phyloP scores from a whole-genome alignment of 2,888 invertebrate genomes.

The Flexamia atlantica region DNA sequence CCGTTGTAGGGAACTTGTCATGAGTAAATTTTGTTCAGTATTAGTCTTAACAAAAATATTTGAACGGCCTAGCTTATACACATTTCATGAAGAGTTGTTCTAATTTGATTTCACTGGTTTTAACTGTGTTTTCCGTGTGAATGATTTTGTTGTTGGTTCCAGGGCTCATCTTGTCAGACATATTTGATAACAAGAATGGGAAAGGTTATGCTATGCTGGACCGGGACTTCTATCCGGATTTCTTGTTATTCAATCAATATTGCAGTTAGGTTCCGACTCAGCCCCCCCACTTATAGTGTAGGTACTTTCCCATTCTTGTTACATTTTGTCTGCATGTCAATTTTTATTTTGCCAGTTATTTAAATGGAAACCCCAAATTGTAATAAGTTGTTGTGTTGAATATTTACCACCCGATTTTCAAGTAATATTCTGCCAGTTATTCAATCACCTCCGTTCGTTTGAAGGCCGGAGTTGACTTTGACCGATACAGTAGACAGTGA shows the following conservation, averaged over 20 bases:
- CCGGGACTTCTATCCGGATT: constrained; percentile 61
- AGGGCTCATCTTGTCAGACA: constrained; percentile 63
- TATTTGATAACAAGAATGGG: constrained; percentile 64
- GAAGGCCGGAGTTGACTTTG: too few species aligned
- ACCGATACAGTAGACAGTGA: too few species aligned
- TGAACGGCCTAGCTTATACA: too few species aligned
- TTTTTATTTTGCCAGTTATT: constrained; percentile 24
- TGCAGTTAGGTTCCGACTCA: constrained; percentile 58
- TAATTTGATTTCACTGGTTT: background rate
- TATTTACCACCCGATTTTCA: too few species aligned
- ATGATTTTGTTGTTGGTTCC: constrained; percentile 60
- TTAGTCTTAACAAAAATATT: too few species aligned
- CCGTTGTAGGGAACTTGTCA: too few species aligned
- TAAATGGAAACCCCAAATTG: too few species aligned
- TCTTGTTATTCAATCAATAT: constrained; percentile 63
- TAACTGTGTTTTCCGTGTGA: constrained; percentile 21
- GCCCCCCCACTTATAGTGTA: constrained; percentile 61
- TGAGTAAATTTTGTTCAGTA: too few species aligned
- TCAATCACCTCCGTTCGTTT: too few species aligned
- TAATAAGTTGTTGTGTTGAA: too few species aligned
- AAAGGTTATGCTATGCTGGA: constrained; percentile 63
- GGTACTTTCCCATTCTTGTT: constrained; percentile 63
- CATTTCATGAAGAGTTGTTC: too few species aligned
- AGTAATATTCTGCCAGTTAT: too few species aligned
- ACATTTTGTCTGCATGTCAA: constrained; percentile 55